Evolutionary conservation across 2,113 vertebrate genomes (phyloP).

Genomic region (Herpailurus yagouaroundi): DNA sequence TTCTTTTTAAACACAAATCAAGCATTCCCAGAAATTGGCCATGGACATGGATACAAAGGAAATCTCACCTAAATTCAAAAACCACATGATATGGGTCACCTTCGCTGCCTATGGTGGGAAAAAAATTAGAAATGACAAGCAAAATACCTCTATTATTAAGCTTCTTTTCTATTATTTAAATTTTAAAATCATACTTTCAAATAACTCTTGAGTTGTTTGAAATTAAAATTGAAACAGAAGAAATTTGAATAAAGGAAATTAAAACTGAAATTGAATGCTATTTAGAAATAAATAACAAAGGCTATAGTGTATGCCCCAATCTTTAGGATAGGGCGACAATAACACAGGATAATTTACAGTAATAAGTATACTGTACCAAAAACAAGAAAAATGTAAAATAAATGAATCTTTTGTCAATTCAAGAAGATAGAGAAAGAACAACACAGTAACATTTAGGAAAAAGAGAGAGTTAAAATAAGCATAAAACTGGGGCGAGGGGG

Average conservation of each 20-base stretch:
- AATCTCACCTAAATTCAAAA: slow-evolving; percentile 23
- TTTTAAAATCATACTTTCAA: slow-evolving; percentile 10
- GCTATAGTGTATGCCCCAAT: not conserved
- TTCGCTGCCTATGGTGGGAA: not conserved
- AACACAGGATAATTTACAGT: not conserved
- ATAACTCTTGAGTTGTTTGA: not conserved
- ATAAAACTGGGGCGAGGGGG: not conserved
- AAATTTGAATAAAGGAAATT: not conserved
- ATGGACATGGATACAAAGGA: not conserved
- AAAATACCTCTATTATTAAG: not conserved
- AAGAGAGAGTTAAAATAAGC: slow-evolving; percentile 29
- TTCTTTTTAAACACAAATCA: slow-evolving; percentile 19
- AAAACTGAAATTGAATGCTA: not conserved
- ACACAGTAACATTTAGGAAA: not conserved
- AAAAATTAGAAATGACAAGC: slow-evolving; percentile 8
- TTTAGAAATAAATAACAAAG: slow-evolving; percentile 5
- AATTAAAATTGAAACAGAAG: not conserved
- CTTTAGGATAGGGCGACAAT: not conserved
- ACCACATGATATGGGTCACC: not conserved
- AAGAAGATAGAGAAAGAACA: not conserved
- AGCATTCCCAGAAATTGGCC: not conserved
- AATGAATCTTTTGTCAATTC: not conserved
- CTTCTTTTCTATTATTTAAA: not conserved
- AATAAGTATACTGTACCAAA: not conserved
- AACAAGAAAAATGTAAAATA: not conserved